phyloP scores from a whole-genome alignment of 2,888 invertebrate species.

The Aspidiotus rigidus region DNA sequence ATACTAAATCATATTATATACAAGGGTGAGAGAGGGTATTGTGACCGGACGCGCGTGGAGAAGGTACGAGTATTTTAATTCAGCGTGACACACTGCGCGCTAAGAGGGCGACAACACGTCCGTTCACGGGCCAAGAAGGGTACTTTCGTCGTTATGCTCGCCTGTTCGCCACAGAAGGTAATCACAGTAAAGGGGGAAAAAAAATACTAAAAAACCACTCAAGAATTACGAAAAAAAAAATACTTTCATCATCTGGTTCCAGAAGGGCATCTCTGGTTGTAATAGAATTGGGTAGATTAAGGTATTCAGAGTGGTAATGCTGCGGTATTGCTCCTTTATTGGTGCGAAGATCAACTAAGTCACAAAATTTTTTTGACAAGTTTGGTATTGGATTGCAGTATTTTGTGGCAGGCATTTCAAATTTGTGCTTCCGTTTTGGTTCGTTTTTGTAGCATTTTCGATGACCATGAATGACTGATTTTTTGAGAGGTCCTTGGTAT shows the following conservation, averaged over 20 bases:
- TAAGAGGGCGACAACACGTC: no score
- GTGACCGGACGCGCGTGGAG: no score
- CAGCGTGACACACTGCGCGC: no score
- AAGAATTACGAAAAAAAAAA: constrained; percentile 5
- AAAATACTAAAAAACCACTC: not conserved
- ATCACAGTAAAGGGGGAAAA: not conserved
- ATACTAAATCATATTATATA: no score
- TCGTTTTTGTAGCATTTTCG: not conserved
- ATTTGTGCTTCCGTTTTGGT: constrained; percentile 8
- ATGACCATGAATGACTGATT: not conserved
- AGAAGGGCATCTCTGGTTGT: constrained; percentile 11
- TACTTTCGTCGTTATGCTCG: no score
- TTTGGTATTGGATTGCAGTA: constrained; percentile 13
- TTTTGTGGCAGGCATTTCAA: not conserved
- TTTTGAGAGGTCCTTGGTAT: constrained; percentile 8
- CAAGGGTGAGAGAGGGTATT: no score
- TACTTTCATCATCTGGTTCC: constrained; percentile 8
- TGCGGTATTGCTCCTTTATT: constrained; percentile 15
- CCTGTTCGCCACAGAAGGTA: no score
- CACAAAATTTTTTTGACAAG: constrained; percentile 12
- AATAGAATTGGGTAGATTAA: constrained; percentile 11
- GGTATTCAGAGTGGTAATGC: constrained; percentile 21
- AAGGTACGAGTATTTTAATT: no score
- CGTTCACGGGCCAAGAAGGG: no score
- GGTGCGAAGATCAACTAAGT: constrained; percentile 5